phyloP scores from a whole-genome alignment of 2,888 invertebrate species.

The Protonemura montana region DNA sequence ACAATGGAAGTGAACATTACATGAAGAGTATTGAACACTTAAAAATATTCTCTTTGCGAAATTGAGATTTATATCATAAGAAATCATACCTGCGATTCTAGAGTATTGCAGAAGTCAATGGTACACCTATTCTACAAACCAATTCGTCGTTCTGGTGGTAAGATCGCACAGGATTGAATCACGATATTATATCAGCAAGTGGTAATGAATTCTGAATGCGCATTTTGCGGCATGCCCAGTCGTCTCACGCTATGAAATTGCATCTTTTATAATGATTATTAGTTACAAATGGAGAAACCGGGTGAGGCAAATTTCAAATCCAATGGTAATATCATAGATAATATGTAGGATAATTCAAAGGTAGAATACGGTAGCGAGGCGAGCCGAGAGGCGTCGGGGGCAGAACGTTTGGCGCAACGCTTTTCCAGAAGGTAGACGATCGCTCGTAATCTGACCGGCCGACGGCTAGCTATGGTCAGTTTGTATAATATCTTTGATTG shows the following conservation, averaged over 20 bases:
- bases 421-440: background rate
- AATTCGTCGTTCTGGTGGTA: background rate
- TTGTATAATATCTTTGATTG: background rate
- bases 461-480: background rate
- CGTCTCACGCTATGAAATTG: conserved; percentile 1
- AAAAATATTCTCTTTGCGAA: background rate
- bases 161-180: background rate
- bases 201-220: background rate
- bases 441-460: background rate
- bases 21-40: background rate
- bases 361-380: background rate
- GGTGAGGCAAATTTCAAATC: background rate
- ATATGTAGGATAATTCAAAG: background rate
- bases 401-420: background rate
- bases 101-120: background rate
- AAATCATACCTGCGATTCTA: background rate
- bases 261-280: conserved; percentile 7
- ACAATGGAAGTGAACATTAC: background rate
- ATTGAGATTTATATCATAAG: background rate
- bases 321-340: background rate
- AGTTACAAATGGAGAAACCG: conserved; percentile 1
- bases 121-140: background rate
- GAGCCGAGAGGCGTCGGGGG: background rate
- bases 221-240: background rate
- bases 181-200: background rate